Base-by-base conservation (phyloP, 2,113 vertebrate genomes). In the Pan paniscus region DNA sequence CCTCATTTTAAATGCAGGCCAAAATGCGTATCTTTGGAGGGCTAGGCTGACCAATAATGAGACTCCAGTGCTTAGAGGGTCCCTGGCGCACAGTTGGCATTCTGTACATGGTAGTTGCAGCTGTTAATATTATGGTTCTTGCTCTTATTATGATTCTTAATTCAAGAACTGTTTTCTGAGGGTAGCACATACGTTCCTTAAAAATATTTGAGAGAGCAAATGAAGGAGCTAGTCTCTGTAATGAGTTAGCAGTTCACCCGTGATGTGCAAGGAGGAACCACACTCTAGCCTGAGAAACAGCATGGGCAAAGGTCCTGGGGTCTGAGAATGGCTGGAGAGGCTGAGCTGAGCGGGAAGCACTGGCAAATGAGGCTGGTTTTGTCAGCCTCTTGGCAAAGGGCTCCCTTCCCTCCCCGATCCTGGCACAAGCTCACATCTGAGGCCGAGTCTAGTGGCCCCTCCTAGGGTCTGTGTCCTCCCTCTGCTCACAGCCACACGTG, bases 251-350 rank as follows among this genome's bases (percentile, higher is more conserved):
- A 32, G 30, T 73, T 76, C 79, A 55, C 35, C 23, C 11, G 0
- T 48, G 48, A 17, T 30, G 2, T n/a, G 11, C 6, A 23, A 57
- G 43, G 61, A 14, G 48, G 16, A 22, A 18, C 10, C 6, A 10
- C 0, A 0, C 52, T 43, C 59, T 30, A 25, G 52, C 30, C 3
- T 8, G 16, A 50, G 52, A 23, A 72, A 16, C 27, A 10, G 78
- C 32, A 10, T 14, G 35, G 61, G 27, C 87, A 38, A 90, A 96
- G 38, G 79, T 50, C 85, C 76, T 78, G 57, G 46, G 76, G 27
- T 82, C 80, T 68, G 57, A 72, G 59, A 17, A 8, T 27, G 87
- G 25, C 89, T 25, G 16, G 14, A 57, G 46, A 38, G 4, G 40
- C 27, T 11, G 22, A n/a, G n/a, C 23, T 6, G 3, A 46, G 5